Conservation (phyloP, 2,888 invertebrate species). For the Cenopis cana region DNA sequence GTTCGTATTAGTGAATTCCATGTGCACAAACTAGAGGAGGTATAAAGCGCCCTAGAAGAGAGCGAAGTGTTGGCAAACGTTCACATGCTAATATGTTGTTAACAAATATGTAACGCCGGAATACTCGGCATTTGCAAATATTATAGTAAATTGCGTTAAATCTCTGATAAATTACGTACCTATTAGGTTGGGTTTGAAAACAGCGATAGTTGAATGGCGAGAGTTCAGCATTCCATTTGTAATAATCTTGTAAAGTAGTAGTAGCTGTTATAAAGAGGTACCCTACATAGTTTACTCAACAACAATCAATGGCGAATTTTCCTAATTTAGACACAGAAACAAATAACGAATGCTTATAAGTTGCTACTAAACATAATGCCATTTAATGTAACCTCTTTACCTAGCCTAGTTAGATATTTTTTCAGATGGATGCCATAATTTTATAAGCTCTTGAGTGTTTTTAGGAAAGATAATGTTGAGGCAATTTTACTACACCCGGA, state of each 20-base stretch:
- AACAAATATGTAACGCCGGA: neutral
- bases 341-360: no score
- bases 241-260: neutral
- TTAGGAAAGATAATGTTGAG: no score
- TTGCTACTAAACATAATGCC: no score
- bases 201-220: no score
- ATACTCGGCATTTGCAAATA: neutral
- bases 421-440: no score
- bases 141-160: neutral
- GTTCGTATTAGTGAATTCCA: neutral
- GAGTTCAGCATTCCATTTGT: neutral
- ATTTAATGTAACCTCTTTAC: no score
- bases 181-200: constrained; percentile 1
- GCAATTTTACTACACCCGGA: no score
- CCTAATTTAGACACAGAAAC: no score
- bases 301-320: no score
- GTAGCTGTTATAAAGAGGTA: neutral
- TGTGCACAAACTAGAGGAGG: neutral
- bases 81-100: neutral
- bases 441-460: no score
- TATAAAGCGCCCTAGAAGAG: neutral
- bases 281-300: neutral
- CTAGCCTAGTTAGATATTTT: no score
- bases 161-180: neutral
- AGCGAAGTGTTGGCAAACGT: neutral